Evolutionary conservation across 2,888 invertebrate species (phyloP), one percentile per base, ranked within the genome.

Genomic region (Drosophila neonasuta): DNA sequence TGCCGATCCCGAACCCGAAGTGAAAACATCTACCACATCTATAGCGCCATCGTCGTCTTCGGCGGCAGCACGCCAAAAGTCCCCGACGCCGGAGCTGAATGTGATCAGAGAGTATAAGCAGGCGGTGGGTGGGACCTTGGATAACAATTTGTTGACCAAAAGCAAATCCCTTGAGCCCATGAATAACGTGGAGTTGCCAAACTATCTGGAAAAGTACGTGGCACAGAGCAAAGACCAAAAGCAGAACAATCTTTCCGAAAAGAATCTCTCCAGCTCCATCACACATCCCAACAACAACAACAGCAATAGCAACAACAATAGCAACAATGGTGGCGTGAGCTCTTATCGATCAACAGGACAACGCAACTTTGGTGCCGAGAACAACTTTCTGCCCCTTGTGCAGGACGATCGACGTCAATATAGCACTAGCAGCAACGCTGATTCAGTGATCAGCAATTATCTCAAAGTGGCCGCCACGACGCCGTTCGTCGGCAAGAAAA

Each of bases 361-460:
- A 9, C 79, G 81, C 4, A 86, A 87, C 50, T 85, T 87, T 17
- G 80, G 80, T 0, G 71, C 78, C 4, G 89, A 89, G 7, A 88
- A 86, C 29, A 86, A 88, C 55, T 77, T 89, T 15, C 62, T 88
- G 34, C 86, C 88, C 0, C 51, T 63, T 2, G 70, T 77, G 2
- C 71, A 68, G 11, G 87, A 82, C 1, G 83, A 87, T n/a, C 70
- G 84, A 1, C 57, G 80, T 2, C 54, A 54, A 9, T 77, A 65
- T 24, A 41, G 63, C 3, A 68, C 56, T 15, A 56, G 46, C 24
- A 83, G 76, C 24, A 44, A 44, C 20, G 85, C 87, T 39, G 90
- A 90, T 6, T 68, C 89, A 0, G 90, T 91, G 0, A 90, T 91
- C 0, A 91, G 87, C 55, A 91, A 91, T 45, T 91, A 91, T 68